Base-by-base conservation (phyloP, 2,797 vertebrate genomes). In the Rhodeus uyekii region DNA sequence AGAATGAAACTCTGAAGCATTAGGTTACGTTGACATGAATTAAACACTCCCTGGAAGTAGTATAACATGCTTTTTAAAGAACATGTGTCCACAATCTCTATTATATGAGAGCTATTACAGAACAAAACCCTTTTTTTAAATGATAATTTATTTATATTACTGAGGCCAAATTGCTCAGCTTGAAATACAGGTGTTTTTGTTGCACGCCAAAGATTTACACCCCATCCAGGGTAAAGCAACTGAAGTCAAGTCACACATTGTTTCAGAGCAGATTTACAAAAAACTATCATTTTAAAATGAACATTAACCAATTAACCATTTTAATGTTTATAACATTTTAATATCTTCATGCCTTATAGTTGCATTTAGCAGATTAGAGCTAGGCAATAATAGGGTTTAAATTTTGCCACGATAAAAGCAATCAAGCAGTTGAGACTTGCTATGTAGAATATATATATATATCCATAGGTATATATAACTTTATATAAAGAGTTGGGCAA, bases 31-130 rank as follows among this genome's bases (percentile, higher is more conserved):
- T 83, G 68, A 18, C 65, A 55, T 64, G 24, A 77, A 75, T 72
- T 78, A 85, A 89, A 86, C 76, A 82, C 74, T 19, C 42, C 36
- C 65, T 48, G 75, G 34, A 74, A 80, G 16, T 34, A 75, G 34
- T 60, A 55, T 39, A 36, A 71, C 42, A 55, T 50, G 19, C 14
- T 38, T 76, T 46, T 34, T 16, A 8, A 73, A 55, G 18, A 39
- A 42, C 44, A 22, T 38, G 18, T 4, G 46, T n/a, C 5, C 44
- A 24, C 55, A 14, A 24, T 64, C 38, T 44, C 16, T 53, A 27
- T 73, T 34, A 74, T 58, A 50, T 58, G 36, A 55, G 24, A 38
- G 19, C 27, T 8, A 63, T 64, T 76, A 19, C n/a, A 64, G 5
- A 63, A 19, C 16, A 19, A 60, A 46, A 22, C 18, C 39, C 22